Evolutionary conservation across 2,797 vertebrate genomes (phyloP).

Genomic region (Pangasius sanitwongsei): DNA sequence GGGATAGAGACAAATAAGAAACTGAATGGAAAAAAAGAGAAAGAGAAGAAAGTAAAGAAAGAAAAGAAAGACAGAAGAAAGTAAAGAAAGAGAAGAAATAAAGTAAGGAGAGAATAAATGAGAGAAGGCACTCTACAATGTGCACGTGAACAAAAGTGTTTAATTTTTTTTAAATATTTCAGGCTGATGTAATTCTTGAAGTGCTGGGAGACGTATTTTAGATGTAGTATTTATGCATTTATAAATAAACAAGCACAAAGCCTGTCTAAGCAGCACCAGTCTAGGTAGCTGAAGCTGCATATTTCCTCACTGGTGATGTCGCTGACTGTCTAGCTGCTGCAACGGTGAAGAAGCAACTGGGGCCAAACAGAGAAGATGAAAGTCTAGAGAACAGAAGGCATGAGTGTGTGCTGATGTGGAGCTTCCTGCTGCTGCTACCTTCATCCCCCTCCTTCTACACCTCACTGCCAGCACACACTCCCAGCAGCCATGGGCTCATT

Average conservation of each 20-base stretch:
- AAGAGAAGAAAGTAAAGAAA: neutral
- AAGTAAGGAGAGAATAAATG: neutral
- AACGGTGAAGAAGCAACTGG: slow-evolving; percentile 55
- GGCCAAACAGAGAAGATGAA: slow-evolving; percentile 71
- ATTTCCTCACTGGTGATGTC: neutral
- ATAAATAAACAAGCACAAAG: neutral
- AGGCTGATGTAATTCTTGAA: neutral
- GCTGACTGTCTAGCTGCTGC: slow-evolving; percentile 27
- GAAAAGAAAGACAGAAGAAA: neutral
- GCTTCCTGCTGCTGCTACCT: slow-evolving; percentile 68
- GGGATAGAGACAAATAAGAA: neutral
- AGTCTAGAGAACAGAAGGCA: slow-evolving; percentile 65
- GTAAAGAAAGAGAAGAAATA: neutral
- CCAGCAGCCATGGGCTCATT: slow-evolving; percentile 69
- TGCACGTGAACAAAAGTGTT: neutral
- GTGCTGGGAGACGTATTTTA: neutral
- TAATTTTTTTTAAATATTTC: neutral
- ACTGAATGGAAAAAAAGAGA: neutral
- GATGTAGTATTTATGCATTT: neutral
- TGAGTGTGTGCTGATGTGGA: slow-evolving; percentile 58
- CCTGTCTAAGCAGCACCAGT: neutral
- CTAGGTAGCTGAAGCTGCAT: neutral
- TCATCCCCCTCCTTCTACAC: slow-evolving; percentile 50
- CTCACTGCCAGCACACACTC: slow-evolving; percentile 50
- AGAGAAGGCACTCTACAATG: neutral